Percentiles rank a stretch among this genome's conserved stretches.
phyloP scores from a whole-genome alignment of 2,888 invertebrate genomes.

The Hyles lineata region DNA sequence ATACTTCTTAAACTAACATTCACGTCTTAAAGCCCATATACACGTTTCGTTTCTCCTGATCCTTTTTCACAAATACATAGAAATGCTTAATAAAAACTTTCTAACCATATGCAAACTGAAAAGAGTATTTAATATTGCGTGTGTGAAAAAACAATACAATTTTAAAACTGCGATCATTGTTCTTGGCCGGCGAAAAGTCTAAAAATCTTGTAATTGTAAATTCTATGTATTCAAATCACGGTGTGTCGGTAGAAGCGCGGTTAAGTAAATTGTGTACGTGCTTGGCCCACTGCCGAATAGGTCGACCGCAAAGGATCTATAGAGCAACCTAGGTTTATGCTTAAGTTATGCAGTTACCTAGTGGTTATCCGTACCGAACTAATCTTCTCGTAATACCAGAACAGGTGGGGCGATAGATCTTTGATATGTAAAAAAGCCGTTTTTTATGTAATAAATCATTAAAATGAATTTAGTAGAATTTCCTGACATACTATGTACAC shows the following conservation, averaged over 20 bases:
- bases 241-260: slow-evolving; percentile 57
- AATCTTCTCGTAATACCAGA: neutral
- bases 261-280: slow-evolving; percentile 83
- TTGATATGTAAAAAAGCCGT: neutral
- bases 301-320: slow-evolving; percentile 59
- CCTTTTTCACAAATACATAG: too few relatives aligned
- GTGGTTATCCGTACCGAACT: slow-evolving; percentile 7
- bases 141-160: slow-evolving; percentile 1
- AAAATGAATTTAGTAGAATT: too few relatives aligned
- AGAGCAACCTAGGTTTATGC: slow-evolving; percentile 8
- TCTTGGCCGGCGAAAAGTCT: neutral
- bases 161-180: slow-evolving; percentile 6
- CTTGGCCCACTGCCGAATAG: slow-evolving; percentile 79
- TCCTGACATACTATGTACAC: too few relatives aligned
- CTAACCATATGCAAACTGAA: neutral
- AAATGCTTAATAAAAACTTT: neutral
- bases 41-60: too few relatives aligned
- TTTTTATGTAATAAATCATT: neutral
- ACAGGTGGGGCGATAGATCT: neutral
- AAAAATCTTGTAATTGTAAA: slow-evolving; percentile 52
- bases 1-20: too few relatives aligned
- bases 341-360: slow-evolving; percentile 1
- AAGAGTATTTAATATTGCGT: neutral
- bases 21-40: too few relatives aligned
- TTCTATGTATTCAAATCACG: slow-evolving; percentile 74